Percentiles rank a stretch among this genome's conserved stretches.
Conservation (phyloP, 1,140 invertebrate species). For the Saccostrea glomerata region DNA sequence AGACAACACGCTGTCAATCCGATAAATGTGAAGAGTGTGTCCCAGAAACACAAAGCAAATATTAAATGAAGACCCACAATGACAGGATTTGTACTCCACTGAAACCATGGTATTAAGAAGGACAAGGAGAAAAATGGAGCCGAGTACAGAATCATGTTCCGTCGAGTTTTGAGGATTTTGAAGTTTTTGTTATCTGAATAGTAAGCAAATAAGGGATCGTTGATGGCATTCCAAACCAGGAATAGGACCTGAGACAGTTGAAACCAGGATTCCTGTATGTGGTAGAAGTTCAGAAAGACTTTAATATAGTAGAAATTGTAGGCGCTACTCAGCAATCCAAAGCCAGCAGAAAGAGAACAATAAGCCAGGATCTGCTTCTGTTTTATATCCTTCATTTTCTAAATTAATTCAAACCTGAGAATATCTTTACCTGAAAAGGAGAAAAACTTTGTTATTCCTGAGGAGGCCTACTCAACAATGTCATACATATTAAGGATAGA, state of each 20-base stretch:
- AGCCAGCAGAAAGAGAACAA: constrained; percentile 62
- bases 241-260: constrained; percentile 78
- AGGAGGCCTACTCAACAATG: no score
- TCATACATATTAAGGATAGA: no score
- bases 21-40: constrained; percentile 79
- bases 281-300: constrained; percentile 79
- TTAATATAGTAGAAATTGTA: constrained; percentile 76
- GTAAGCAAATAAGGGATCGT: constrained; percentile 80
- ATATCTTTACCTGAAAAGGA: no score
- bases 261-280: constrained; percentile 79
- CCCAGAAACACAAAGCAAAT: constrained; percentile 78
- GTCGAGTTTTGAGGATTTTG: constrained; percentile 74
- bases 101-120: constrained; percentile 79
- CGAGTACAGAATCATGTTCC: constrained; percentile 76
- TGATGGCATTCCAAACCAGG: constrained; percentile 80
- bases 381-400: neutral
- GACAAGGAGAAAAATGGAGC: constrained; percentile 77
- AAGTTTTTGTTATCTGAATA: constrained; percentile 73
- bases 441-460: no score
- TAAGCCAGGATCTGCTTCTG: constrained; percentile 59
- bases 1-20: constrained; percentile 77
- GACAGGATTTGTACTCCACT: constrained; percentile 66
- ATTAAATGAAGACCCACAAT: constrained; percentile 77
- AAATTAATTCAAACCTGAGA: no score
- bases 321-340: constrained; percentile 63